These are phyloP conservation scores for Miichthys miiuy DNA, from an alignment of 2,797 vertebrate species.

Conservation along the genomic window DNA sequence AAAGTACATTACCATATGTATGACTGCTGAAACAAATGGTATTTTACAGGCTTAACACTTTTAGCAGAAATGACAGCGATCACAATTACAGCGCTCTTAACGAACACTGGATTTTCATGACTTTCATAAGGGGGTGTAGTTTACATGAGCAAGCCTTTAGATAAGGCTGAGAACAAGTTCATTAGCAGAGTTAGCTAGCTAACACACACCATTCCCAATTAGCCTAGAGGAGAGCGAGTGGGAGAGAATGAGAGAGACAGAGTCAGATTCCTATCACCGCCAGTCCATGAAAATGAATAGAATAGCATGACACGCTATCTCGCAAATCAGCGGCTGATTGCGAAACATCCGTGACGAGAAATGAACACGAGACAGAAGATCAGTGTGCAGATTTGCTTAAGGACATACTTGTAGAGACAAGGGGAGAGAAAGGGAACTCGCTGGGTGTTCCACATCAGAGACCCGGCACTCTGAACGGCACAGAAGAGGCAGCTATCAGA, in stretches of 20 bases:
- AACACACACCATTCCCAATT: constrained; percentile 80
- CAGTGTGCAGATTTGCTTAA: constrained; percentile 82
- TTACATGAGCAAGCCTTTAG: constrained; percentile 78
- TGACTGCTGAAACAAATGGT: constrained; percentile 20
- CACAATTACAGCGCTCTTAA: constrained; percentile 57
- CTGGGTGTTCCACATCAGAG: constrained; percentile 86
- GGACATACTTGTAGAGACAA: constrained; percentile 81
- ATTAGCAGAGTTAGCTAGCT: constrained; percentile 85
- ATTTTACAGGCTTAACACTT: constrained; percentile 32
- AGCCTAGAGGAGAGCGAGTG: constrained; percentile 82
- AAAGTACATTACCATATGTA: constrained; percentile 12
- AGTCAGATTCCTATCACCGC: constrained; percentile 82
- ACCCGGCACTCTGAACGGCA: constrained; percentile 74
- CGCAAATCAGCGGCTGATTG: constrained; percentile 82
- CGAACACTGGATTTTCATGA: constrained; percentile 71
- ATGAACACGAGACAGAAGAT: constrained; percentile 83
- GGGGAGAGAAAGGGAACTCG: constrained; percentile 74
- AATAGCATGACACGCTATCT: constrained; percentile 83
- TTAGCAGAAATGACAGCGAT: constrained; percentile 41
- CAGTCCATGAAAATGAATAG: constrained; percentile 82
- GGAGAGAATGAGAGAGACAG: constrained; percentile 73
- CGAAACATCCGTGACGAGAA: constrained; percentile 84
- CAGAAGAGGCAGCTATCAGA: constrained; percentile 78
- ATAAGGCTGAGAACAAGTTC: constrained; percentile 86
- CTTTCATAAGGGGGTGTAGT: constrained; percentile 79